These are phyloP conservation scores for Arbacia lixula DNA, from an alignment of 53 echinoderm and acorn worm species.

Conservation along the genomic window DNA sequence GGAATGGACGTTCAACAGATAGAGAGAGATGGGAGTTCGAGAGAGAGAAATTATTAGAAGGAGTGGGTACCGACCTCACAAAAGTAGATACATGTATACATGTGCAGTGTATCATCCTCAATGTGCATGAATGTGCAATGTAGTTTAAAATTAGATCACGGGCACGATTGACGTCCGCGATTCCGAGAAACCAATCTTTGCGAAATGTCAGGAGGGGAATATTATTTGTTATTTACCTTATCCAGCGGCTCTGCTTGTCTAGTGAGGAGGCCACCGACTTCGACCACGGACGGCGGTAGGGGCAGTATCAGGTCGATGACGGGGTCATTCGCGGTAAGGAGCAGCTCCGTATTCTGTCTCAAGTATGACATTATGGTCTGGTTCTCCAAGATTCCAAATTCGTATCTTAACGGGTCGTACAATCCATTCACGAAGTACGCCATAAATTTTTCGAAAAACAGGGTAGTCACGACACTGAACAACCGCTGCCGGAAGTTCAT, in stretches of 20 bases:
- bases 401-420: background rate
- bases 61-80: too few species aligned
- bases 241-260: slow-evolving; percentile 59
- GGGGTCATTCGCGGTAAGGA: slow-evolving; percentile 67
- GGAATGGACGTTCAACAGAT: slow-evolving; percentile 61
- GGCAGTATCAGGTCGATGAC: slow-evolving; percentile 52
- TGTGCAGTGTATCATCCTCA: too few species aligned
- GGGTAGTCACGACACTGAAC: background rate
- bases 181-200: too few species aligned
- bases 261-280: slow-evolving; percentile 69
- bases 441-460: background rate
- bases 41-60: too few species aligned
- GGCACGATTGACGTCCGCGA: too few species aligned
- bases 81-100: too few species aligned
- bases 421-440: slow-evolving; percentile 4
- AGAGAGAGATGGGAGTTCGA: slow-evolving; percentile 20
- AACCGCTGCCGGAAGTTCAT: slow-evolving; percentile 31
- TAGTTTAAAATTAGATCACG: too few species aligned
- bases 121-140: too few species aligned
- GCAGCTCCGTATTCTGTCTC: slow-evolving; percentile 41
- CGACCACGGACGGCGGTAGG: slow-evolving; percentile 60
- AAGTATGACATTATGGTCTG: slow-evolving; percentile 2
- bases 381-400: slow-evolving; percentile 20
- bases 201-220: too few species aligned
- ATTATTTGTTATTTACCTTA: slow-evolving; percentile 63